Percentiles rank a stretch among this genome's conserved stretches.
These are phyloP conservation scores for Eupithecia centaureata DNA, from an alignment of 2,888 invertebrate genomes.

Conservation along the genomic window DNA sequence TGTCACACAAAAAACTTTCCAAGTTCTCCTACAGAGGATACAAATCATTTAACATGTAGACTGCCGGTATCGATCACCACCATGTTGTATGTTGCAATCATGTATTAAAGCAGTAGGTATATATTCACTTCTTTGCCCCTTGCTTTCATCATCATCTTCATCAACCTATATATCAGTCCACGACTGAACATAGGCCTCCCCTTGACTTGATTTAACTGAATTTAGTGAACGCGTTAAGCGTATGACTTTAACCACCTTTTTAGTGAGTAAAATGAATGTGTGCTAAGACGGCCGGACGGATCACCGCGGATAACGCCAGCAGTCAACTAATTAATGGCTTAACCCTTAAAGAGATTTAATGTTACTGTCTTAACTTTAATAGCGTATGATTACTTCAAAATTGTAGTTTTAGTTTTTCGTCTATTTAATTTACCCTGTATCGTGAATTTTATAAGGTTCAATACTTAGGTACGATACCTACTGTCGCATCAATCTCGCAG, in stretches of 20 bases:
- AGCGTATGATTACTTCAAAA: background rate
- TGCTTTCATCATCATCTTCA: too few relatives aligned
- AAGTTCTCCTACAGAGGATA: too few relatives aligned
- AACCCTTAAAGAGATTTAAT: background rate
- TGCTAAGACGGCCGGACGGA: conserved; percentile 44
- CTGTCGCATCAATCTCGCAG: too few relatives aligned
- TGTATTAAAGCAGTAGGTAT: too few relatives aligned
- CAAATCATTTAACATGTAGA: background rate
- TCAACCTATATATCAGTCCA: too few relatives aligned
- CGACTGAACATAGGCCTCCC: too few relatives aligned
- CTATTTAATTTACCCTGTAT: background rate
- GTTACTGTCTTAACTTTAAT: background rate
- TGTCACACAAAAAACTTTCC: background rate
- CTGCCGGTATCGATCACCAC: too few relatives aligned
- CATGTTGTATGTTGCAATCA: too few relatives aligned
- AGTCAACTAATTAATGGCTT: conserved; percentile 50
- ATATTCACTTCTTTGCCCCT: too few relatives aligned
- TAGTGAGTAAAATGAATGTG: conserved; percentile 51
- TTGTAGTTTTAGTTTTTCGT: background rate
- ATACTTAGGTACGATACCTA: too few relatives aligned
- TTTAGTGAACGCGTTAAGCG: conserved; percentile 7
- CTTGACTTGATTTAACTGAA: too few relatives aligned
- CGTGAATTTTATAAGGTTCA: background rate
- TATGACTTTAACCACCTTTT: conserved; percentile 33
- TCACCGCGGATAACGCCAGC: conserved; percentile 53